These are phyloP conservation scores for Anthopleura sola DNA, from an alignment of 64 coral and sea anemone species.

Conservation along the genomic window DNA sequence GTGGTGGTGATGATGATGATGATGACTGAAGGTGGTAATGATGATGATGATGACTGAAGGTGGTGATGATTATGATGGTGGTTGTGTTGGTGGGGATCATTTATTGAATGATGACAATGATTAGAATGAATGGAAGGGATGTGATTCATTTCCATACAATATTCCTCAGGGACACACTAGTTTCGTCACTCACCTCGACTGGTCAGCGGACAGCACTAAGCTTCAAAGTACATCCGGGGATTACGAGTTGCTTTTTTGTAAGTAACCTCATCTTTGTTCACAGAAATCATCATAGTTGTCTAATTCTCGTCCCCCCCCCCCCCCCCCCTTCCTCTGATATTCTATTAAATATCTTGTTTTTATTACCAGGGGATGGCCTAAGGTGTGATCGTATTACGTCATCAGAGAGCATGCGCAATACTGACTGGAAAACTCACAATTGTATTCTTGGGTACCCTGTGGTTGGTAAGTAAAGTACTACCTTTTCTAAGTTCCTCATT, in stretches of 20 bases:
- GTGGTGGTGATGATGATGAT: background rate
- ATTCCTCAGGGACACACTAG: conserved; percentile 60
- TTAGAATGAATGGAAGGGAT: background rate
- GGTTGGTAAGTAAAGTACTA: conserved; percentile 44
- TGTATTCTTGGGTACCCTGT: conserved; percentile 79
- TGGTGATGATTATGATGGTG: background rate
- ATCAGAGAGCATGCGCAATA: conserved; percentile 73
- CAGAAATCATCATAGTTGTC: too few species aligned
- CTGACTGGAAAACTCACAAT: conserved; percentile 77
- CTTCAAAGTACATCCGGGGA: conserved; percentile 86
- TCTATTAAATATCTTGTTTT: background rate
- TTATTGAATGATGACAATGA: background rate
- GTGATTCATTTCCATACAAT: background rate
- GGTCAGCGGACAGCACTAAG: conserved; percentile 67
- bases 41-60: background rate
- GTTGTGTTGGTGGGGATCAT: background rate
- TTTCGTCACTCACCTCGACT: conserved; percentile 75
- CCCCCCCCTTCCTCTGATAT: too few species aligned
- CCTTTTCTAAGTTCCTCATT: too few species aligned
- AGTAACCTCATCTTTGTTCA: conserved; percentile 2
- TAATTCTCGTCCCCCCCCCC: too few species aligned
- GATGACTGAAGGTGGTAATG: background rate
- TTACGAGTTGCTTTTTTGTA: conserved; percentile 82
- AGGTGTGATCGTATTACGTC: conserved; percentile 67
- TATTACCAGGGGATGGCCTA: conserved; percentile 47